Conservation (phyloP, 2,888 invertebrate genomes). For the Salticus scenicus region DNA sequence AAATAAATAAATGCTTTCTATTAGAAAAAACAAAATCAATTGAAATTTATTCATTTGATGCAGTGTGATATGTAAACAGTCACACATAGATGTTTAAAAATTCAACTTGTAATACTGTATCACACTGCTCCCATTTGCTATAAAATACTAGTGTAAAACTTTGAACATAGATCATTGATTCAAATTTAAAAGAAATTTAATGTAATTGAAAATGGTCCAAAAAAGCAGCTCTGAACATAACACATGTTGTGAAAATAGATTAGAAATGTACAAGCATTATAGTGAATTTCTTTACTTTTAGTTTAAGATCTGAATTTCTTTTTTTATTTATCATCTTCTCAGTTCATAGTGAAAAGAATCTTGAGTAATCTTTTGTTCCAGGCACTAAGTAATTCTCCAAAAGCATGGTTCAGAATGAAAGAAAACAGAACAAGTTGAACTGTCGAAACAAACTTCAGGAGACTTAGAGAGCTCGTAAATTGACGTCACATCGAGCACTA, state of each 20-base stretch:
- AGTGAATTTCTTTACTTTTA: neutral
- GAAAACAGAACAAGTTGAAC: slow-evolving; percentile 33
- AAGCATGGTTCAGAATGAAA: slow-evolving; percentile 52
- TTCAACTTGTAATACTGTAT: too few relatives aligned
- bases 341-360: slow-evolving; percentile 57
- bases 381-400: slow-evolving; percentile 66
- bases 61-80: too few relatives aligned
- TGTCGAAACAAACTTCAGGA: slow-evolving; percentile 41
- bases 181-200: too few relatives aligned
- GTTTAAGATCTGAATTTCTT: neutral
- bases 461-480: slow-evolving; percentile 50
- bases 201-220: too few relatives aligned
- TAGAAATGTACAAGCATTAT: slow-evolving; percentile 9
- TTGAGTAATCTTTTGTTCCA: slow-evolving; percentile 43
- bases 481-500: slow-evolving; percentile 46
- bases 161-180: too few relatives aligned
- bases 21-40: too few relatives aligned
- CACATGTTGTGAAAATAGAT: neutral
- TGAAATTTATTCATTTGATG: too few relatives aligned
- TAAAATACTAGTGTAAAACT: too few relatives aligned
- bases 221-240: neutral
- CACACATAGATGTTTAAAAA: too few relatives aligned
- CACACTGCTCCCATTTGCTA: too few relatives aligned
- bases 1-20: too few relatives aligned
- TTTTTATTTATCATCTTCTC: too few relatives aligned